Evolutionary conservation across 1,140 invertebrate genomes (phyloP), one percentile per base, ranked within the genome.

Genomic region (Dolichoris vasculosae): DNA sequence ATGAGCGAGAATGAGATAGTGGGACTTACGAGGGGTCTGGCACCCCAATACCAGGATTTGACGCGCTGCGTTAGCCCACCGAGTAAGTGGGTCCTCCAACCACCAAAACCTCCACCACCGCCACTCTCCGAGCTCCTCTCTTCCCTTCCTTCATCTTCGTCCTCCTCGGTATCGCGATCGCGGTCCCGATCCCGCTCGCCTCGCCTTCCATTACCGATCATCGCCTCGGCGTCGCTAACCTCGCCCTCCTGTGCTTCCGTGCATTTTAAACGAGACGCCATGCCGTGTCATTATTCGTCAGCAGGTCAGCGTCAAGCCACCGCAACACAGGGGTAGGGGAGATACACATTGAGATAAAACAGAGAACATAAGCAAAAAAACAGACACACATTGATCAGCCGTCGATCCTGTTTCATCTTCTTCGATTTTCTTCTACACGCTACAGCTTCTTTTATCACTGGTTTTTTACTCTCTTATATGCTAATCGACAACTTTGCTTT

Each of bases 11-110:
- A 76, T 87, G 82, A 87, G 83, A 85, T 85, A 86, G 93, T 85
- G 87, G 94, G 95, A 97, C 97, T 97, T 97, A 97, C 97, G 95
- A 97, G 96, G 96, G 97, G 96, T 95, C 96, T 96, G 95, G 93
- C 92, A 90, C 97, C 97, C 97, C 96, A 97, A 96, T 97, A 97
- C 97, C 97, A 97, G 95, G 96, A 97, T 95, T 97, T 97, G 94
- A 97, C 96, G 96, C 97, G 97, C 95, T 97, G 96, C 94, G 97
- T 97, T 95, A 97, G 96, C 95, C 97, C 97, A 95, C 96, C 97
- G 94, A 97, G 96, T 94, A 93, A 88, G 89, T 97, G 97, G 94
- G 96, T 96, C 94, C 96, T 96, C 94, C 97, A 96, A 94, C 96
- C 96, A 95, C 96, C 97, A 94, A 97, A 96, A 96, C 97, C 97